phyloP scores from a whole-genome alignment of 2,888 invertebrate species.

The Eucriotettix oculatus region DNA sequence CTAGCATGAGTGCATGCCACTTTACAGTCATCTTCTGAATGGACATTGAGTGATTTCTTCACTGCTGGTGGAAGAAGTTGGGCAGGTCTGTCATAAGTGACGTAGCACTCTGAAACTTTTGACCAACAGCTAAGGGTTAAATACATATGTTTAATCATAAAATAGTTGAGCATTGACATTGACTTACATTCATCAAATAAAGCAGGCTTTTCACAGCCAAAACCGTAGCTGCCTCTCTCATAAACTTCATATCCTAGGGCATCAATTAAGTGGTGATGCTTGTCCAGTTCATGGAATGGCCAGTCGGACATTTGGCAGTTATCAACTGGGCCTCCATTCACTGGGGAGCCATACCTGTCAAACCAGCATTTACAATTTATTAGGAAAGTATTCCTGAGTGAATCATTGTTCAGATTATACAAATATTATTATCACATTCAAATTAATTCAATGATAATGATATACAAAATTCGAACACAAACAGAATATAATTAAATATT shows the following conservation, averaged over 20 bases:
- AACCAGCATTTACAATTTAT: not conserved
- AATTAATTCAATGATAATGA: too few species aligned
- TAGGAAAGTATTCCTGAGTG: not conserved
- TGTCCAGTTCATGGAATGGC: slow-evolving; percentile 46
- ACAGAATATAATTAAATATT: too few species aligned
- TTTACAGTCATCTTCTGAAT: slow-evolving; percentile 50
- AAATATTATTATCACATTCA: too few species aligned
- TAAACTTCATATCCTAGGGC: slow-evolving; percentile 58
- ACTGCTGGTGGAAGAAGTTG: slow-evolving; percentile 45
- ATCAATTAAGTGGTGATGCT: slow-evolving; percentile 35
- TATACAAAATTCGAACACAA: too few species aligned
- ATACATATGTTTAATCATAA: too few species aligned
- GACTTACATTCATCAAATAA: too few species aligned
- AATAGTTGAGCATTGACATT: too few species aligned
- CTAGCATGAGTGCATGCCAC: slow-evolving; percentile 43
- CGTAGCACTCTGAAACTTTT: slow-evolving; percentile 48
- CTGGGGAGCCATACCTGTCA: slow-evolving; percentile 46
- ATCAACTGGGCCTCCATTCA: slow-evolving; percentile 44
- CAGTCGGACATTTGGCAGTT: slow-evolving; percentile 68
- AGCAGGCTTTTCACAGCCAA: slow-evolving; percentile 48
- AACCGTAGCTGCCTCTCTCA: slow-evolving; percentile 63
- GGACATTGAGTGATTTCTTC: slow-evolving; percentile 44
- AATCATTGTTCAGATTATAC: too few species aligned
- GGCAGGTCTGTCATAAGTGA: slow-evolving; percentile 61
- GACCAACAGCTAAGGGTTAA: not conserved